phyloP scores from a whole-genome alignment of 2,113 vertebrate genomes.

The Ginglymostoma cirratum region DNA sequence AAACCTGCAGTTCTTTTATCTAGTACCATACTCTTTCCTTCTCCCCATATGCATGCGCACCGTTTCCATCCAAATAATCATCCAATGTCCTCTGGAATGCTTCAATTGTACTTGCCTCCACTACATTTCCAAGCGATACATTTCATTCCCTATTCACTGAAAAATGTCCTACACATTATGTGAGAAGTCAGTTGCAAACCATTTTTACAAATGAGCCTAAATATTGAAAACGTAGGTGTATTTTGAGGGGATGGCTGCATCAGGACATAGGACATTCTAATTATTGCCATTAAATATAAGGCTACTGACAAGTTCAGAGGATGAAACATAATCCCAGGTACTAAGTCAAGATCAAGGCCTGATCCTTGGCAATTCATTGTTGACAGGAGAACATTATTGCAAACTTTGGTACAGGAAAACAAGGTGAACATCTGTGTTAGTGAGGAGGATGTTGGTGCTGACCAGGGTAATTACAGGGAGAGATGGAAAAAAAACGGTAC shows the following conservation, averaged over 20 bases:
- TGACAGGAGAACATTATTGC: neutral
- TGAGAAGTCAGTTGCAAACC: neutral
- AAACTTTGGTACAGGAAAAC: neutral
- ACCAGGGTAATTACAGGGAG: neutral
- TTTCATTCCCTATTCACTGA: neutral
- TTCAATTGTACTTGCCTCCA: too few relatives aligned
- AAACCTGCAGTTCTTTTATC: too few relatives aligned
- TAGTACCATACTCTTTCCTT: too few relatives aligned
- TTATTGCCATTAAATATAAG: neutral
- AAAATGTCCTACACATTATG: neutral
- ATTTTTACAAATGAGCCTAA: neutral
- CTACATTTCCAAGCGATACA: too few relatives aligned
- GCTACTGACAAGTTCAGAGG: neutral
- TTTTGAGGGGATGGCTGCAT: neutral
- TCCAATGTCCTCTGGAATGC: too few relatives aligned
- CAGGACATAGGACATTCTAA: neutral
- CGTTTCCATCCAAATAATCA: too few relatives aligned
- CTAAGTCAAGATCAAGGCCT: too few relatives aligned
- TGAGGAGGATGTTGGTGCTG: neutral
- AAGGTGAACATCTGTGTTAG: neutral
- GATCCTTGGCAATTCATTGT: too few relatives aligned
- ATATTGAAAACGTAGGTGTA: neutral
- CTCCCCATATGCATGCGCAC: too few relatives aligned
- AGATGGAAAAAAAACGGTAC: neutral
- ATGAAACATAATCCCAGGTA: neutral